Conservation (phyloP, 2,113 vertebrate species). For the Ictidomys tridecemlineatus region DNA sequence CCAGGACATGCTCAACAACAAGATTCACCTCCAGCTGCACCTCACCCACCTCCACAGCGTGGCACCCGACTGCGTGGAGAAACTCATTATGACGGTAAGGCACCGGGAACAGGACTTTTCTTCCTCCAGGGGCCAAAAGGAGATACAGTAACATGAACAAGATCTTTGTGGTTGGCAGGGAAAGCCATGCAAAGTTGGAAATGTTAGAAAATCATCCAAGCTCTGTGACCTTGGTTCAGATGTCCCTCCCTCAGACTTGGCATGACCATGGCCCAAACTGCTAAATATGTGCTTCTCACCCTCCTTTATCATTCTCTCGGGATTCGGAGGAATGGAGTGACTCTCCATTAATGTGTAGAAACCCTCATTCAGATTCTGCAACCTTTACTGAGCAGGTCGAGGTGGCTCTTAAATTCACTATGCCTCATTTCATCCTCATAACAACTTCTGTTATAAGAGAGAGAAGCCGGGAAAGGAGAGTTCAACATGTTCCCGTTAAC, state of each 20-base stretch:
- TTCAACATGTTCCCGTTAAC: not conserved
- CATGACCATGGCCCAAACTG: not conserved
- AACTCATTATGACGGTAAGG: slow-evolving; percentile 97
- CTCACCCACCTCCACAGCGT: slow-evolving; percentile 99
- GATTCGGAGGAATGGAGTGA: not conserved
- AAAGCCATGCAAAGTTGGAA: not conserved
- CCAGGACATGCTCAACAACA: slow-evolving; percentile 99
- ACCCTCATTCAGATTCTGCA: not conserved
- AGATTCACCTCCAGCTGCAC: slow-evolving; percentile 99
- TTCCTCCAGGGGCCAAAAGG: not conserved
- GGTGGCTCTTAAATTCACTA: not conserved
- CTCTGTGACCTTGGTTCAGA: not conserved
- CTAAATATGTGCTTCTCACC: not conserved
- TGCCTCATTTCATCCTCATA: not conserved
- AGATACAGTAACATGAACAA: rapidly evolving
- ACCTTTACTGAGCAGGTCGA: not conserved
- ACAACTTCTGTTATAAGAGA: not conserved
- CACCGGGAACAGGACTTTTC: not conserved
- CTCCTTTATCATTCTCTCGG: not conserved
- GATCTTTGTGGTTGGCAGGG: not conserved
- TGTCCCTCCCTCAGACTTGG: not conserved
- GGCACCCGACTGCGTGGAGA: slow-evolving; percentile 98
- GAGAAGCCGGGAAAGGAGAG: too few species aligned
- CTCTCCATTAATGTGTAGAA: not conserved
- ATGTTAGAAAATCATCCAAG: not conserved